Conservation (phyloP, 2,113 vertebrate genomes). For the Phrynocephalus versicolor region DNA sequence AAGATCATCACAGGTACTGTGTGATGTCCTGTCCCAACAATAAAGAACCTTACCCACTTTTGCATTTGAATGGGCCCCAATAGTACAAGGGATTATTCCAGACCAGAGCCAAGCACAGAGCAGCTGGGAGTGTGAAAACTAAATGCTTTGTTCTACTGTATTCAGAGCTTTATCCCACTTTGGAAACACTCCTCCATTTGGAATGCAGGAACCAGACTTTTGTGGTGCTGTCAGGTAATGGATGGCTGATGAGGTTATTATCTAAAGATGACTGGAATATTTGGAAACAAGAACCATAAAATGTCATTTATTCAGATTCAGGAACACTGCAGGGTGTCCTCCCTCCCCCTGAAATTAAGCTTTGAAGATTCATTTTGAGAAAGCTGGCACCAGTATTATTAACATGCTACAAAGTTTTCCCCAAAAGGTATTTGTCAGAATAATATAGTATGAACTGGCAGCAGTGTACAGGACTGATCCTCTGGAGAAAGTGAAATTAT, state of each 20-base stretch:
- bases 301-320: not conserved
- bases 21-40: conserved; percentile 48
- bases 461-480: not conserved
- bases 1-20: conserved; percentile 25
- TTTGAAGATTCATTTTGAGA: conserved; percentile 13
- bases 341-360: not conserved
- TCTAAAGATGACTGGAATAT: not conserved
- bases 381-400: conserved; percentile 1
- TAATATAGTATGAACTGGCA: conserved; percentile 1
- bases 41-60: conserved; percentile 42
- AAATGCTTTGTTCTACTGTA: conserved; percentile 16
- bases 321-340: not conserved
- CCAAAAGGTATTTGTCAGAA: not conserved
- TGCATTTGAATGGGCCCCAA: conserved; percentile 44
- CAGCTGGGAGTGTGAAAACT: conserved; percentile 32
- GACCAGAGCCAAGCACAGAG: conserved; percentile 43
- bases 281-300: conserved; percentile 2
- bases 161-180: conserved; percentile 30
- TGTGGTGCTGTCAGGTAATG: conserved; percentile 13
- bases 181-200: conserved; percentile 45
- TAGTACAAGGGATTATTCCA: conserved; percentile 37
- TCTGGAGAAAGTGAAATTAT: conserved; percentile 16
- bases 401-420: conserved; percentile 8
- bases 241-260: conserved; percentile 17
- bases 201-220: conserved; percentile 36